Evolutionary conservation across 2,113 vertebrate species (phyloP).

Genomic region (Hepsetus odoe): DNA sequence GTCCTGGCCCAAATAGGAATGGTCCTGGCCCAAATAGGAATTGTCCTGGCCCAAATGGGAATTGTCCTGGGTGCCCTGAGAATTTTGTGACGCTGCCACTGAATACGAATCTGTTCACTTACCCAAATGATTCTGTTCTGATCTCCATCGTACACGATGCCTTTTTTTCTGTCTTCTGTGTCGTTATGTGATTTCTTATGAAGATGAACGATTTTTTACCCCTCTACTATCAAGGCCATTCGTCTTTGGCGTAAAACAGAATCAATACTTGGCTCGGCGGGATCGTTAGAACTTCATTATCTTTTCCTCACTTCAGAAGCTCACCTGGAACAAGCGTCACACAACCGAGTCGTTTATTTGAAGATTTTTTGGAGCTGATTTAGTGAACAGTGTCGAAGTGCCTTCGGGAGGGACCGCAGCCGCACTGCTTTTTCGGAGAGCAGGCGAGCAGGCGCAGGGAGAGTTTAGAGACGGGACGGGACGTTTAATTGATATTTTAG

Average conservation of each 20-base stretch:
- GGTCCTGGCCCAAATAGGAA: not conserved
- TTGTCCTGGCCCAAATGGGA: no score
- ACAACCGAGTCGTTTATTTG: not conserved
- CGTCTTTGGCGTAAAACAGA: slow-evolving; percentile 34
- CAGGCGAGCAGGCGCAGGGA: not conserved
- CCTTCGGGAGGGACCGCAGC: not conserved
- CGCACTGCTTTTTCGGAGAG: not conserved
- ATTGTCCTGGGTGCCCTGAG: no score
- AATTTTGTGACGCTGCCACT: not conserved
- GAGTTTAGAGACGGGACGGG: not conserved
- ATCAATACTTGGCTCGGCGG: slow-evolving; percentile 33
- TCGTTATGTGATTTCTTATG: slow-evolving; percentile 22
- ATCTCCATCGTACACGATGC: not conserved
- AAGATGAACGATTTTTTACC: slow-evolving; percentile 33
- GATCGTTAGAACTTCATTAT: slow-evolving; percentile 45
- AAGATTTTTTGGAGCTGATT: not conserved
- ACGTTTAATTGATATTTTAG: not conserved
- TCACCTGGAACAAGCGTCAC: not conserved
- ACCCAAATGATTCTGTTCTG: not conserved
- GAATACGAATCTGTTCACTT: not conserved
- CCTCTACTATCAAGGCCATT: slow-evolving; percentile 3
- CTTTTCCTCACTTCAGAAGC: not conserved
- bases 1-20: no score
- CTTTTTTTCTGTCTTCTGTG: not conserved
- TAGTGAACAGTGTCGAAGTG: not conserved